These are phyloP conservation scores for Oncopodura yosiiana DNA, from an alignment of 1,140 invertebrate species.

Conservation along the genomic window DNA sequence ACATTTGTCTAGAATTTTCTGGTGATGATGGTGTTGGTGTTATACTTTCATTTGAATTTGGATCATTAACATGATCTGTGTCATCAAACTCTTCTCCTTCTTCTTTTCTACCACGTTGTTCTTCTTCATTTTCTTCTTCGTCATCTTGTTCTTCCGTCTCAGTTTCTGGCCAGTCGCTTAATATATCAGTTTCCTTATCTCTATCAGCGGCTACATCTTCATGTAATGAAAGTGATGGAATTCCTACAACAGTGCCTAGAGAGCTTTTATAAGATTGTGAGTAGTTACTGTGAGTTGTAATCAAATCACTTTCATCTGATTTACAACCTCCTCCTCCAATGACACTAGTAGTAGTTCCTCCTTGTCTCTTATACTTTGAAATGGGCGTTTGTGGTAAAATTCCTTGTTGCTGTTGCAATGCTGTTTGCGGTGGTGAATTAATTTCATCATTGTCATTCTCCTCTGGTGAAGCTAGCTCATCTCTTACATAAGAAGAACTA, in stretches of 20 bases:
- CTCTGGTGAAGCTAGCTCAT: too few relatives aligned
- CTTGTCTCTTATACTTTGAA: too few relatives aligned
- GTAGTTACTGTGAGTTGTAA: too few relatives aligned
- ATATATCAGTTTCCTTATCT: conserved; percentile 25
- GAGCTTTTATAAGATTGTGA: too few relatives aligned
- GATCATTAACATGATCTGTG: conserved; percentile 14
- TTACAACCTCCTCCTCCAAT: too few relatives aligned
- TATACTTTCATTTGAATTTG: conserved; percentile 15
- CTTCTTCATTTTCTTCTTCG: conserved; percentile 19
- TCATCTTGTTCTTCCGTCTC: conserved; percentile 4
- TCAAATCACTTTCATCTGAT: too few relatives aligned
- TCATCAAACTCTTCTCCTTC: too few relatives aligned
- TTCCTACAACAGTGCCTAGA: too few relatives aligned
- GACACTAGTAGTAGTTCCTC: too few relatives aligned
- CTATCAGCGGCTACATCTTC: conserved; percentile 12
- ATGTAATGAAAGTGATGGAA: neutral
- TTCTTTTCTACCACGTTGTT: neutral
- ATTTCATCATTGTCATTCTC: too few relatives aligned
- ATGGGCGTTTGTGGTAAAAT: too few relatives aligned
- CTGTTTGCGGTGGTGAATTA: neutral
- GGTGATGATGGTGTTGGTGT: conserved; percentile 27
- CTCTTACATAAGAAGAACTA: too few relatives aligned
- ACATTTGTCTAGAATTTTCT: neutral
- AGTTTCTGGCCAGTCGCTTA: conserved; percentile 31
- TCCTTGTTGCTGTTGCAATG: neutral